phyloP scores from a whole-genome alignment of 2,888 invertebrate species.

The Apotomis capreana region DNA sequence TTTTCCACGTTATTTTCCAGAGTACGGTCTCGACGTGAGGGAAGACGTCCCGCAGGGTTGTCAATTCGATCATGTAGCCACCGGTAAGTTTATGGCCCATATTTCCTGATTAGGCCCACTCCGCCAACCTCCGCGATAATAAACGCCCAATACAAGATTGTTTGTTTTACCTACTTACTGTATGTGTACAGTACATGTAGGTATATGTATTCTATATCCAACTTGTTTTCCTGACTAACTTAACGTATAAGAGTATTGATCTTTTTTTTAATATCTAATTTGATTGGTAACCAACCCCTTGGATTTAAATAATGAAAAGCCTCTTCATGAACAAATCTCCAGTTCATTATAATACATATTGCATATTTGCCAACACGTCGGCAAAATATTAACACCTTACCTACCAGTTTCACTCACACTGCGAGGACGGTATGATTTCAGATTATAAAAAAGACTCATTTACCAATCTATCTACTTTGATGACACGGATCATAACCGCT shows the following conservation, averaged over 20 bases:
- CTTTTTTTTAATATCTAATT: too few relatives aligned
- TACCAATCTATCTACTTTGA: background rate
- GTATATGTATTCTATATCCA: background rate
- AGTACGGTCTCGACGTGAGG: background rate
- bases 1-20: background rate
- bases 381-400: too few relatives aligned
- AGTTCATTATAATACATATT: too few relatives aligned
- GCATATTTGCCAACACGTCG: too few relatives aligned
- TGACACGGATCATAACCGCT: background rate
- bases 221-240: background rate
- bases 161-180: slow-evolving; percentile 21
- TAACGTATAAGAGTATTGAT: too few relatives aligned
- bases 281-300: too few relatives aligned
- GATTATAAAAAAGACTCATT: background rate
- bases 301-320: too few relatives aligned
- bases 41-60: slow-evolving; percentile 47
- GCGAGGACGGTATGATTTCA: background rate
- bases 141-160: slow-evolving; percentile 44
- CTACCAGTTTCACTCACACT: too few relatives aligned
- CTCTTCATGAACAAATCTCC: too few relatives aligned
- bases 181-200: background rate
- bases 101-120: slow-evolving; percentile 77
- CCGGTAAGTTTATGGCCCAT: slow-evolving; percentile 76
- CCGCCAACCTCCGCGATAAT: slow-evolving; percentile 55
- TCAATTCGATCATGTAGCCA: slow-evolving; percentile 77